Evolutionary conservation across 2,797 vertebrate genomes (phyloP), one percentile per base, ranked within the genome.

Genomic region (Oryzias sinensis): DNA sequence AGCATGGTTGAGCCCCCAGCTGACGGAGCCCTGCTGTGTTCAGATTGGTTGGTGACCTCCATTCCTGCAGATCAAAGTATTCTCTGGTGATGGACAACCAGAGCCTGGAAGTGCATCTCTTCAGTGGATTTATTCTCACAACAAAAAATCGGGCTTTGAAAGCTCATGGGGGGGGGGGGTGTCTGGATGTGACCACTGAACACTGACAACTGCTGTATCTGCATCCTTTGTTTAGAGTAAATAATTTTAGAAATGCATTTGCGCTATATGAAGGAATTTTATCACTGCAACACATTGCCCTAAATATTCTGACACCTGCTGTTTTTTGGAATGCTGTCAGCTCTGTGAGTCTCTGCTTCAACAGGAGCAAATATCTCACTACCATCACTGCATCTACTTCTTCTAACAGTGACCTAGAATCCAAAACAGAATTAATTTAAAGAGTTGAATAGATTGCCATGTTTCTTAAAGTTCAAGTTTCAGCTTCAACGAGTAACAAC

Each of bases 51-150:
- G 58, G 50, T 49, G 51, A 61, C 67, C 72, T 57, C 56, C 6
- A 43, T 2, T 47, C 40, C 56, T 33, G 2, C 5, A 9, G 43
- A 4, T 5, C 68, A 53, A 2, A 44, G 61, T 83, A 76, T 62
- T 62, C 86, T 64, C 73, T 59, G 20, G 5, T 82, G 76, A 72
- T 43, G 14, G 79, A 85, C 67, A 69, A 22, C 49, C 41, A 42
- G 53, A 62, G 62, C 53, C 22, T 17, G 17, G 70, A 76, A 18
- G 55, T 57, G 17, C 65, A 65, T 53, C 74, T 86, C 13, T 49
- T 85, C 65, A 81, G 79, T 16, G 43, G 70, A 56, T 45, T 89
- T 52, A 25, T 7, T 40, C 22, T 85, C 81, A 27, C 78, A 74
- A 1, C 9, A 37, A 27, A 33, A n/a, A 80, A 61, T 41, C 49